Conservation (phyloP, 2,888 invertebrate genomes). For the Heliconius charithonia region DNA sequence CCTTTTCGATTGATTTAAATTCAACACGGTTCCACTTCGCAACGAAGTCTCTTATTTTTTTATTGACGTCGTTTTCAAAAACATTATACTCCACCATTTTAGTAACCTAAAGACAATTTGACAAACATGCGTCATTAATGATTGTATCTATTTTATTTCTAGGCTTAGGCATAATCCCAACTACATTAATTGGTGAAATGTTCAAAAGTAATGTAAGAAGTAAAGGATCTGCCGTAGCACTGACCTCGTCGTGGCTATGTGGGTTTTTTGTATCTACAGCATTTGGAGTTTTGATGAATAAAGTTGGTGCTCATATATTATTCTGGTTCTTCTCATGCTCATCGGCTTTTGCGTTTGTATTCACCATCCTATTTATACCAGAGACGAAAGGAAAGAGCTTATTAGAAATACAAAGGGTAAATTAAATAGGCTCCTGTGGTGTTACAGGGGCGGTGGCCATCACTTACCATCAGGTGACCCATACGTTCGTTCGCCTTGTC, state of each 20-base stretch:
- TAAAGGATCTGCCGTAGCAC: constrained; percentile 47
- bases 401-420: constrained; percentile 85
- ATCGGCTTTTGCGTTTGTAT: constrained; percentile 79
- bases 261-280: constrained; percentile 47
- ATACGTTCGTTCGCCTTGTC: no score
- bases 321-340: constrained; percentile 85
- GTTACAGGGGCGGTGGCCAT: no score
- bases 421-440: not conserved
- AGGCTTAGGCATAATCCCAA: constrained; percentile 51
- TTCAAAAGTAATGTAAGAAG: constrained; percentile 50
- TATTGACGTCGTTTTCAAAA: no score
- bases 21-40: no score
- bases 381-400: constrained; percentile 92
- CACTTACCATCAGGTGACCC: no score
- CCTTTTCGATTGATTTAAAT: no score
- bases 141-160: constrained; percentile 17
- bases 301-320: constrained; percentile 83
- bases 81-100: no score
- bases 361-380: constrained; percentile 86
- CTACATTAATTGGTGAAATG: constrained; percentile 49
- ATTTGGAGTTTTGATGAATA: constrained; percentile 48
- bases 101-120: no score
- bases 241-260: constrained; percentile 43
- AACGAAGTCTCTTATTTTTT: no score
- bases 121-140: not conserved